Conservation (phyloP, 2,113 vertebrate genomes). For the Prunella fulvescens region DNA sequence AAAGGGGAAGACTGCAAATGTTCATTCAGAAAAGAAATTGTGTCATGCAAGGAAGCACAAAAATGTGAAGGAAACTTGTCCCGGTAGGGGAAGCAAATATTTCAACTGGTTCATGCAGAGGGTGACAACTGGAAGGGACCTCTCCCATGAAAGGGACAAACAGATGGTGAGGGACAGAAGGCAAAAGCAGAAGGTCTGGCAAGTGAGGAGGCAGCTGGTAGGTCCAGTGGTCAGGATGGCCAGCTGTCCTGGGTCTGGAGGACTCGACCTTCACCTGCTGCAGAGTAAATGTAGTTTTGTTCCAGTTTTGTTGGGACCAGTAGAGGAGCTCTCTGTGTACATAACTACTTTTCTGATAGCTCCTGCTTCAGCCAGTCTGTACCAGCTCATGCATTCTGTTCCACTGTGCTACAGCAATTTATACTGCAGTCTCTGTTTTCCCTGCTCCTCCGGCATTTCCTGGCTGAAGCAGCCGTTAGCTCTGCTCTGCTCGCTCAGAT, state of each 20-base stretch:
- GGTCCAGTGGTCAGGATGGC: background rate
- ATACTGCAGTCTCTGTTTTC: background rate
- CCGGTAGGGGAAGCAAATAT: background rate
- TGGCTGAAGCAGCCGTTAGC: background rate
- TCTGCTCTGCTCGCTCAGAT: background rate
- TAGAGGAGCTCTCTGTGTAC: background rate
- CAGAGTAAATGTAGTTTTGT: background rate
- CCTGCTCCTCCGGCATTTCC: background rate
- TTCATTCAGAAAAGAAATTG: background rate
- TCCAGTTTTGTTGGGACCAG: background rate
- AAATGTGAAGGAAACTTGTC: background rate
- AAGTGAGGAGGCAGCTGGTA: background rate
- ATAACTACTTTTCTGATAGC: background rate
- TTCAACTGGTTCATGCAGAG: background rate
- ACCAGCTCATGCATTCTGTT: background rate
- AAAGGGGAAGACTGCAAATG: background rate
- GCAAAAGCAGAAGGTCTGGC: background rate
- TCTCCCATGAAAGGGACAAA: background rate
- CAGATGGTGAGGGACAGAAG: background rate
- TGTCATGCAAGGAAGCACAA: background rate
- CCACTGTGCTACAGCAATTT: accelerated
- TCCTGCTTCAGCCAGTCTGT: background rate
- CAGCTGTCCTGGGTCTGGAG: background rate
- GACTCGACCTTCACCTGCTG: background rate
- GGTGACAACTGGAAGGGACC: background rate